Evolutionary conservation across 2,797 vertebrate genomes (phyloP).

Genomic region (Hyperoplus lanceolatus): DNA sequence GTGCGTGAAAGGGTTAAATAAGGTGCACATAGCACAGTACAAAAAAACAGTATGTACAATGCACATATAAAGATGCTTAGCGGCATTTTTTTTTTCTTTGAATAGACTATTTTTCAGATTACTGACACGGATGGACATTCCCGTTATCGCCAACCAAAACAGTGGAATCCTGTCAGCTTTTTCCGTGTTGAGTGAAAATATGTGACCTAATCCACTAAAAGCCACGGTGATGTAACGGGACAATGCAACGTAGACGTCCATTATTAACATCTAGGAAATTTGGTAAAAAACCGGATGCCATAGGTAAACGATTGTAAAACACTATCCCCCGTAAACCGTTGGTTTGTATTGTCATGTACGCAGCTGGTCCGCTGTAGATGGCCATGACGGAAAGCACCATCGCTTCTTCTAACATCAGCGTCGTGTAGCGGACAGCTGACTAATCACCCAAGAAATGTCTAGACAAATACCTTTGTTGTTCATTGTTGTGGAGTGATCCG

Average conservation of each 20-base stretch:
- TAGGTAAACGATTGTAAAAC: constrained; percentile 13
- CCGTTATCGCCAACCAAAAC: constrained; percentile 1
- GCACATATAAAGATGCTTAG: too few relatives aligned
- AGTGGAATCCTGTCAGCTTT: constrained; percentile 30
- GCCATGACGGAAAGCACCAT: constrained; percentile 44
- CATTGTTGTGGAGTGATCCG: constrained; percentile 77
- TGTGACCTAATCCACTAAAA: constrained; percentile 25
- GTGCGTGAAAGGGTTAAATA: not conserved
- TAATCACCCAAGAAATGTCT: not conserved
- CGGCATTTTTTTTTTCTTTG: too few relatives aligned
- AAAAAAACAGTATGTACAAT: not conserved
- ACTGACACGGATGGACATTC: not conserved
- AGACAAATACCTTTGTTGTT: constrained; percentile 88
- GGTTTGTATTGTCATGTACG: constrained; percentile 65
- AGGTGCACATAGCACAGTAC: not conserved
- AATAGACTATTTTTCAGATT: too few relatives aligned
- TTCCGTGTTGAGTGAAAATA: constrained; percentile 39
- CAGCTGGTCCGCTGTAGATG: constrained; percentile 63
- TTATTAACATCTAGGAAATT: not conserved
- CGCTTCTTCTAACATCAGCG: constrained; percentile 39
- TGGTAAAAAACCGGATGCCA: not conserved
- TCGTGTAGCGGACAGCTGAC: constrained; percentile 52
- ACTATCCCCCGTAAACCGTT: constrained; percentile 32
- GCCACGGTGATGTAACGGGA: constrained; percentile 6
- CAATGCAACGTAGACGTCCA: not conserved